These are phyloP conservation scores for Caenorhabditis sulstoni DNA, from an alignment of 2,888 invertebrate species.

Conservation along the genomic window DNA sequence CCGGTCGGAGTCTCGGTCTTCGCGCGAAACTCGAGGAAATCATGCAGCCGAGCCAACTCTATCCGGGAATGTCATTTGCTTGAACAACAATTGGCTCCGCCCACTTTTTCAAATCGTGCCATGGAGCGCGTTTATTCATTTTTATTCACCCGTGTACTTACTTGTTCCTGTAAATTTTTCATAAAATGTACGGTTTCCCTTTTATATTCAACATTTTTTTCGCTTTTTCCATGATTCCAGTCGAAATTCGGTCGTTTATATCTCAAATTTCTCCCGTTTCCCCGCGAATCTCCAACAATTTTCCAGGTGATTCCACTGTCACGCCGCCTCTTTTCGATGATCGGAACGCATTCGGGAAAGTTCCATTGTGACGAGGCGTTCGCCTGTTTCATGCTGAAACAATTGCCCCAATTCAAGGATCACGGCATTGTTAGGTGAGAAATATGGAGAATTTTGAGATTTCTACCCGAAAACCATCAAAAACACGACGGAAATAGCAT, in stretches of 20 bases:
- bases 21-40: constrained; percentile 11
- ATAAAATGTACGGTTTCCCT: too few relatives aligned
- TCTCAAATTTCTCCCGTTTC: background rate
- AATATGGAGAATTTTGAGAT: too few relatives aligned
- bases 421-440: constrained; percentile 82
- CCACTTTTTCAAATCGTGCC: too few relatives aligned
- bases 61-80: constrained; percentile 53
- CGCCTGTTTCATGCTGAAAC: constrained; percentile 93
- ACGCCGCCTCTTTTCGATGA: constrained; percentile 70
- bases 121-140: too few relatives aligned
- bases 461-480: too few relatives aligned
- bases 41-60: constrained; percentile 11
- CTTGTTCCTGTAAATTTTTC: background rate
- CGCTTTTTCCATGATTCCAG: background rate
- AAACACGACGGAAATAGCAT: too few relatives aligned
- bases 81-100: background rate
- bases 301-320: constrained; percentile 31
- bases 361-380: constrained; percentile 96
- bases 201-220: too few relatives aligned
- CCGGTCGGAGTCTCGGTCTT: background rate
- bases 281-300: background rate
- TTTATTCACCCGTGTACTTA: background rate
- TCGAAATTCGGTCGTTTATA: background rate
- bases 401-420: constrained; percentile 88
- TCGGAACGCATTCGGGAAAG: constrained; percentile 85